Evolutionary conservation across 2,113 vertebrate genomes (phyloP).

Genomic region (Butastur rufipennis): DNA sequence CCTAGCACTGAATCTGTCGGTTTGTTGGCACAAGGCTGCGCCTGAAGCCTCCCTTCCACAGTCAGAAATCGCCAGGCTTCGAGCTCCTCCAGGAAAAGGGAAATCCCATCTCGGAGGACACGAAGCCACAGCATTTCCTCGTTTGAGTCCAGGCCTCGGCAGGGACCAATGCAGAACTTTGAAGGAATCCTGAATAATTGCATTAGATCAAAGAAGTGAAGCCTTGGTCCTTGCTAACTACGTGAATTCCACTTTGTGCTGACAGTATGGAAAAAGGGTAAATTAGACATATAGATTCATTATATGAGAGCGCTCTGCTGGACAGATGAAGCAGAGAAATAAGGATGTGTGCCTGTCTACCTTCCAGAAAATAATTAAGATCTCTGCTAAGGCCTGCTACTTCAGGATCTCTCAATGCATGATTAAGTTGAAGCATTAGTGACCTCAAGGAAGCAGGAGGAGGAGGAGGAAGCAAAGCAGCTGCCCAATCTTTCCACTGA

Average conservation of each 20-base stretch:
- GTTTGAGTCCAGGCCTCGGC: neutral
- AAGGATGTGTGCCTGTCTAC: neutral
- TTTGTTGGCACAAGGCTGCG: neutral
- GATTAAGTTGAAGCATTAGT: neutral
- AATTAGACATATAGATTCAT: neutral
- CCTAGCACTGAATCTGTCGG: accelerated
- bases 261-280: neutral
- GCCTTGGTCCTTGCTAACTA: neutral
- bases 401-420: neutral
- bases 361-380: neutral
- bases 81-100: neutral
- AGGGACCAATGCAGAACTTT: neutral
- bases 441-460: neutral
- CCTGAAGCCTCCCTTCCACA: neutral
- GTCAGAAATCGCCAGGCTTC: neutral
- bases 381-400: neutral
- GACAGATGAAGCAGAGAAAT: neutral
- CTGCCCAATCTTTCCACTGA: neutral
- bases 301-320: neutral
- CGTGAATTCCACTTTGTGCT: neutral
- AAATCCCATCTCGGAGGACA: neutral
- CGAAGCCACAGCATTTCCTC: neutral
- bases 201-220: neutral
- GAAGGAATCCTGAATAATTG: neutral
- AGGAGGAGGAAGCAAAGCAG: neutral